Base-by-base conservation (phyloP, 2,888 invertebrate species). In the Homarus gammarus region DNA sequence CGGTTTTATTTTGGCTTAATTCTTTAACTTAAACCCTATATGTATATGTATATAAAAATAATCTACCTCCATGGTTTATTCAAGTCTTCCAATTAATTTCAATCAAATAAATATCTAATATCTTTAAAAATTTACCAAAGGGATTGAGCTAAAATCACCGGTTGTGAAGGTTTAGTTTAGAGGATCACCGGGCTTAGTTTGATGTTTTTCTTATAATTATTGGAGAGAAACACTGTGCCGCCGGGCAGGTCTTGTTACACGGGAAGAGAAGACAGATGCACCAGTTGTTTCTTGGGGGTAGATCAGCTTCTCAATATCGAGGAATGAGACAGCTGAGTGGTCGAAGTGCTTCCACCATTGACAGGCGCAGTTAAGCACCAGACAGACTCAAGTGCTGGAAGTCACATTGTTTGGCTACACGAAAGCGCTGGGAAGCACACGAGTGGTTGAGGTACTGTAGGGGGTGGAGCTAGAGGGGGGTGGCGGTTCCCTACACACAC, bases 401-500 rank as follows among this genome's bases (percentile, higher is more conserved):
- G 44, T 44, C 75, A 49, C 27, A 12, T 64, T 64, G 64, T 27
- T 79, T 79, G 78, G 78, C 56, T 56, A 84, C 51, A 75, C 75
- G 27, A 64, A 64, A 27, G 64, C 64, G 22, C 64, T 64, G 64
- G 22, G 64, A 64, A 64, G 64, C 64, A 64, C 64, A 27, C 49
- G 75, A 75, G 40, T 75, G 87, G 72, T 27, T 89, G 89, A 84
- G 84, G 89, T 88, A 88, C 87, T 87, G 87, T 40, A 61, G 70
- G 40, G 49, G 85, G 77, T 61, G 77, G 61, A 56, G 78, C 31
- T 33, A 72, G 64, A 36, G 15, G 70, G 61, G 36, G 64, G n/a
- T 40, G 40, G 44, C 27, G 44, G 72, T 70, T 38, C 79, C 61
- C 78, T 89, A 89, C 70, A 56, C 89, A 73, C 89, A 89, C 31